phyloP scores from a whole-genome alignment of 2,888 invertebrate species.

The Zaprionus bogoriensis region DNA sequence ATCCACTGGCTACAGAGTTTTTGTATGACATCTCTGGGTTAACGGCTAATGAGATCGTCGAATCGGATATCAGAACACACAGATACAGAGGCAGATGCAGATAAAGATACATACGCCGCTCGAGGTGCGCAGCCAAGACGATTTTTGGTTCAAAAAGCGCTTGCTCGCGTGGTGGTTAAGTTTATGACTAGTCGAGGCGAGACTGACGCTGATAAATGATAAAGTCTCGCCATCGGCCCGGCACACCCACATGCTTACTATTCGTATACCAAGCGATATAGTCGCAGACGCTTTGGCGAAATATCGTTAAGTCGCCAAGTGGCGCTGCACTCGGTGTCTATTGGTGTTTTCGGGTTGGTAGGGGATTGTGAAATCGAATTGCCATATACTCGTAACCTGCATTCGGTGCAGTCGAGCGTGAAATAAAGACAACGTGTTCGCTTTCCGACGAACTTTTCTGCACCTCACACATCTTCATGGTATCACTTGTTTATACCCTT shows the following conservation, averaged over 20 bases:
- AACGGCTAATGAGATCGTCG: too few species aligned
- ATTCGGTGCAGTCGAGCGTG: neutral
- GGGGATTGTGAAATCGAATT: neutral
- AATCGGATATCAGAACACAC: neutral
- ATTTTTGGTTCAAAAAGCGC: slow-evolving; percentile 42
- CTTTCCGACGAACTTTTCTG: too few species aligned
- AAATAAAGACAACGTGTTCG: neutral
- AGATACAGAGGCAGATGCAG: slow-evolving; percentile 10
- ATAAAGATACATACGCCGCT: slow-evolving; percentile 11
- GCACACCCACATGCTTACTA: slow-evolving; percentile 4
- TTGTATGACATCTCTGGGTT: too few species aligned
- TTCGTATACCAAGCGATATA: slow-evolving; percentile 4
- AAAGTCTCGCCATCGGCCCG: too few species aligned
- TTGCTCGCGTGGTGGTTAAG: slow-evolving; percentile 50
- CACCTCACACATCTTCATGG: too few species aligned
- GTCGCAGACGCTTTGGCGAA: slow-evolving; percentile 26
- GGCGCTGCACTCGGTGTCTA: slow-evolving; percentile 13
- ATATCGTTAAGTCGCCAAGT: slow-evolving; percentile 35
- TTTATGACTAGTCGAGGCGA: slow-evolving; percentile 55
- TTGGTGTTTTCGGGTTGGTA: neutral
- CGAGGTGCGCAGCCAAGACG: slow-evolving; percentile 16
- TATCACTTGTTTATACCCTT: too few species aligned
- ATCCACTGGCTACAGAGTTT: too few species aligned
- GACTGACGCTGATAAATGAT: slow-evolving; percentile 59
- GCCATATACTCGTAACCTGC: neutral